Base-by-base conservation (phyloP, 2,888 invertebrate genomes). In the Cremastinae sp. region DNA sequence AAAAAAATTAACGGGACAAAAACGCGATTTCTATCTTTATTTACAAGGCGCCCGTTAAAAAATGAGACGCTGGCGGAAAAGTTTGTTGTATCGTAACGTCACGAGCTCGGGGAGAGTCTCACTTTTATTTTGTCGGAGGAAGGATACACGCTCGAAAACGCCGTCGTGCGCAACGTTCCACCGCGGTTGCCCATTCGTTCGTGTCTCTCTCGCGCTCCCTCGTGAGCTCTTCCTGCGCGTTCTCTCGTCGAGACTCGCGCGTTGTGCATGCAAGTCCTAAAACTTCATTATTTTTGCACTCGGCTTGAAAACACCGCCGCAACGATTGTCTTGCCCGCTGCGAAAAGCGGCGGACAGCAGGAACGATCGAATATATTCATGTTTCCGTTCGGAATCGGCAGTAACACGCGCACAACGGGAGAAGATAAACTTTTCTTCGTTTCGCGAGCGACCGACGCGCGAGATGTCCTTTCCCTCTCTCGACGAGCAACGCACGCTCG, bases 151-250 rank as follows among this genome's bases (percentile, higher is more conserved):
- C 16, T 74, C 36, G 73, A 74, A 74, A 74, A 59, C 45, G 58
- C 41, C 71, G 56, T 64, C 45, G 43, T 28, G 28, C 14, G 28
- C 41, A 54, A 47, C 68, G 73, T 74, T 61, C 66, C 54, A 74
- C 28, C 28, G n/a, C n/a, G 5, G 47, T 61, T 74, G 59, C 59
- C 68, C 73, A 74, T 74, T 74, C 61, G 66, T 74, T 68, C 68
- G 59, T 59, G 20, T 59, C 22, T 66, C 41, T 59, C 45, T 47
- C 58, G 59, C 45, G 28, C 59, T 9, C 49, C 45, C 36, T 47
- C 36, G 47, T 47, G 59, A 66, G 54, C 53, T 59, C 66, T 56
- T 66, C 34, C 65, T 18, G 36, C 66, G 41, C 58, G 49, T 43
- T 59, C 5, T 28, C 28, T 28, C 28, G 28, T 47, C 47, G 8